Evolutionary conservation across 2,113 vertebrate species (phyloP).

Genomic region (Ageneiosus marmoratus): DNA sequence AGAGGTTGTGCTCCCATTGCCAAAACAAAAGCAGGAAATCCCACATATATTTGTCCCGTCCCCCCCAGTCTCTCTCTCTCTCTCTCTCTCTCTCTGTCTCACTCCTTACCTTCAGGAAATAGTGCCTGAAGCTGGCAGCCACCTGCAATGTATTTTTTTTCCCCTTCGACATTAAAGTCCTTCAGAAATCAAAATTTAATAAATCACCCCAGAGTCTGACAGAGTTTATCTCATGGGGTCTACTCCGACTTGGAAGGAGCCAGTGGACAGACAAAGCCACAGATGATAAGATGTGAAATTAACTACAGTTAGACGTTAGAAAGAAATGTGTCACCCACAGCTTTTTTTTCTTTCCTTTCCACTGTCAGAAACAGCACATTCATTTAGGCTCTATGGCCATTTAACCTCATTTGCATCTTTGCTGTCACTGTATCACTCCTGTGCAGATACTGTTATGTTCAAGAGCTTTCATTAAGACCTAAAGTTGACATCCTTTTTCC

Average conservation of each 20-base stretch:
- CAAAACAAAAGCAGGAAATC: conserved; percentile 74
- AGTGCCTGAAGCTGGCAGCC: conserved; percentile 73
- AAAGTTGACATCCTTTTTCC: conserved; percentile 87
- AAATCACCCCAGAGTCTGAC: conserved; percentile 82
- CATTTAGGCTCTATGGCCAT: conserved; percentile 73
- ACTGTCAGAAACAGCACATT: conserved; percentile 41
- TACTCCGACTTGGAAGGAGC: conserved; percentile 72
- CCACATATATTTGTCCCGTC: conserved; percentile 67
- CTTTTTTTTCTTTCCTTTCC: neutral
- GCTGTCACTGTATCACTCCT: conserved; percentile 73
- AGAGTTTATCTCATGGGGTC: conserved; percentile 85
- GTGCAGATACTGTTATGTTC: conserved; percentile 63
- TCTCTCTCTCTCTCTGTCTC: conserved; percentile 48
- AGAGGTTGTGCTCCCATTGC: conserved; percentile 73
- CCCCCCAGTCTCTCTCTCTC: conserved; percentile 29
- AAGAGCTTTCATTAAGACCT: conserved; percentile 80
- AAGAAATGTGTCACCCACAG: conserved; percentile 68
- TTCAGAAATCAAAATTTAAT: conserved; percentile 87
- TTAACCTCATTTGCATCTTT: conserved; percentile 79
- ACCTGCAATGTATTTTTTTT: conserved; percentile 75
- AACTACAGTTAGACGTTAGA: conserved; percentile 79
- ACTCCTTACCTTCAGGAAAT: conserved; percentile 69
- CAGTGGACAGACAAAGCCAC: conserved; percentile 76
- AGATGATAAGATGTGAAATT: conserved; percentile 80
- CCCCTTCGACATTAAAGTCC: conserved; percentile 77